Evolutionary conservation across 2,797 vertebrate genomes (phyloP).

Genomic region (Xiphorhynchus erythropygius): DNA sequence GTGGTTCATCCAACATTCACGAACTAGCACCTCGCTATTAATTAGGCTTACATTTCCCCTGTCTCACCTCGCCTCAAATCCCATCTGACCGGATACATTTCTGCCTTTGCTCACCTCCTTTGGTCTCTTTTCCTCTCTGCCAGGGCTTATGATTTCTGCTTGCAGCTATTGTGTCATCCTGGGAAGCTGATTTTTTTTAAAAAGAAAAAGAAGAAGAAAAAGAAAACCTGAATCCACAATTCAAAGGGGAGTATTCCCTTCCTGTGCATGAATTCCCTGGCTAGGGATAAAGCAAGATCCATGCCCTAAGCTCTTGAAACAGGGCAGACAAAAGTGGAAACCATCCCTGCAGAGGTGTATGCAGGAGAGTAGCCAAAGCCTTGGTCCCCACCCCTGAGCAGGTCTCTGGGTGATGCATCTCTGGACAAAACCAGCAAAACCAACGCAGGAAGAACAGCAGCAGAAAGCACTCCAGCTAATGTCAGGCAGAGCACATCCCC

Average conservation of each 20-base stretch:
- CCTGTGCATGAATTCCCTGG: background rate
- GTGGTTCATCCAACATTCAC: background rate
- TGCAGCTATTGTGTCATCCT: background rate
- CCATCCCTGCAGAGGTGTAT: rapidly evolving
- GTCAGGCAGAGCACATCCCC: background rate
- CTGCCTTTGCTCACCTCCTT: background rate
- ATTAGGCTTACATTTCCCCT: background rate
- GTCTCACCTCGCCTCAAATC: background rate
- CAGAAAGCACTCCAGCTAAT: background rate
- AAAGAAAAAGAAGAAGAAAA: background rate
- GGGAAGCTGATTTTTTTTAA: background rate
- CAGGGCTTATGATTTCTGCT: background rate
- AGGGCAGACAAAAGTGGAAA: background rate
- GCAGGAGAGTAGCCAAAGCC: background rate
- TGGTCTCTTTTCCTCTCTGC: background rate
- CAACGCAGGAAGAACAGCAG: background rate
- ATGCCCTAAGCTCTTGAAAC: background rate
- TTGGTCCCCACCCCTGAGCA: background rate
- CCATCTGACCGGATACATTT: background rate
- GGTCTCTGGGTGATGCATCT: background rate
- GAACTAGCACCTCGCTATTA: background rate
- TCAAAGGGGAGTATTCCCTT: background rate
- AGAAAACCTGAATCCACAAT: background rate
- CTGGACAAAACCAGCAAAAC: background rate
- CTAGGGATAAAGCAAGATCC: background rate